Evolutionary conservation across 2,888 invertebrate genomes (phyloP), one percentile per base, ranked within the genome.

Genomic region (Mycalesis mineus): DNA sequence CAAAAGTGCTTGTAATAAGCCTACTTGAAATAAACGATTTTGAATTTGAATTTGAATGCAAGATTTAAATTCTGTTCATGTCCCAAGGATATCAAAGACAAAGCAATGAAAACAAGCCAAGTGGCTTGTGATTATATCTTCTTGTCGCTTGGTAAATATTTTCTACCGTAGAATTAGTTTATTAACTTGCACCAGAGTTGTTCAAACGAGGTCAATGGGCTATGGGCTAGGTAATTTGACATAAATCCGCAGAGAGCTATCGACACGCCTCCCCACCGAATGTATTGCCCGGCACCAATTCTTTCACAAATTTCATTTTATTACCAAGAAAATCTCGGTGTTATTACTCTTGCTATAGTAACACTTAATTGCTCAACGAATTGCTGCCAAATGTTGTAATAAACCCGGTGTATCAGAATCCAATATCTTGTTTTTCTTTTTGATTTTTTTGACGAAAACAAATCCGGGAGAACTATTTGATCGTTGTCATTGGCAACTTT

Each of bases 211-310:
- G 83, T 80, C 84, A 82, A 82, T 78, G 68, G 79, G 75, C 75
- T 72, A 75, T 76, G 71, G 76, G 78, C 75, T 76, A 78, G 79
- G 82, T 84, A 84, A 82, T 84, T 82, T 82, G 82, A 83, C 82
- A 85, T 85, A 84, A 86, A 86, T 84, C 78, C 75, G 68, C 66
- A 66, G 73, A 73, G 72, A 71, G 70, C 78, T 69, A 80, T 83
- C 71, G 84, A 74, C 80, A 79, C 82, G 74, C 82, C 80, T 73
- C 68, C 71, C 70, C 66, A 22, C 66, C 29, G 68, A 73, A 79
- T 73, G 74, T 78, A 81, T 78, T 77, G 76, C 75, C 71, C 73
- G 72, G 68, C 70, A 70, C 71, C 69, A 75, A 78, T 76, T 78
- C 72, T 72, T 72, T 66, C 63, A 67, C 64, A 64, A 69, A 72